A percentile compares a stretch with the other conserved stretches of the same genome.
Conservation (phyloP, 2,113 vertebrate species). For the Parotia lawesii region DNA sequence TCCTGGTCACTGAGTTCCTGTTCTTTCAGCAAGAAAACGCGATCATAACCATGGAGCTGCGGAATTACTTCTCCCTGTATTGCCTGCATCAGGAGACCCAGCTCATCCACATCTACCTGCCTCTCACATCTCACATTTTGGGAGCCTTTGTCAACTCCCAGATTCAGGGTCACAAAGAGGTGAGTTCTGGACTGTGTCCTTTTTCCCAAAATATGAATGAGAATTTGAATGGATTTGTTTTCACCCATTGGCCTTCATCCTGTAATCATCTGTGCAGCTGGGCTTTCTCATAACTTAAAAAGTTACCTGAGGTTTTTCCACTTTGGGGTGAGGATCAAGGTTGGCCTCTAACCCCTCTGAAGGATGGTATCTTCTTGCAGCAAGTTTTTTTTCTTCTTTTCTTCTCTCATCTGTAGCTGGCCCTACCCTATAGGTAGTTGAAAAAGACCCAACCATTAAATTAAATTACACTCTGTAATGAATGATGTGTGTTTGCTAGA, state of each 20-base stretch:
- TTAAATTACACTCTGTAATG: neutral
- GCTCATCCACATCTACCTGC: slow-evolving; percentile 92
- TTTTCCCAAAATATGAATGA: neutral
- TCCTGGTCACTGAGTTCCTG: neutral
- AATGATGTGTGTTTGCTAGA: neutral
- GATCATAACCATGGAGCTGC: slow-evolving; percentile 93
- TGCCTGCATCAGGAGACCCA: slow-evolving; percentile 97
- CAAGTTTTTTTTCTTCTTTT: neutral
- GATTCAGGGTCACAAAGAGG: slow-evolving; percentile 95
- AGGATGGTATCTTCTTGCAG: neutral
- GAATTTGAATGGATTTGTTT: neutral
- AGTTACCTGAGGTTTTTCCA: neutral
- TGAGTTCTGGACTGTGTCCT: slow-evolving; percentile 34
- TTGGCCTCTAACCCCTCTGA: neutral
- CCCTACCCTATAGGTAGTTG: neutral
- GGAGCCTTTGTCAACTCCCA: slow-evolving; percentile 94
- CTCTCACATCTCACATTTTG: slow-evolving; percentile 90
- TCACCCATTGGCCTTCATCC: neutral
- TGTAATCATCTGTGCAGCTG: neutral
- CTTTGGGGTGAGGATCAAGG: neutral
- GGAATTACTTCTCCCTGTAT: slow-evolving; percentile 93
- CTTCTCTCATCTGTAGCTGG: neutral
- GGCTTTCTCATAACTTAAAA: neutral
- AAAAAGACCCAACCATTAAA: neutral
- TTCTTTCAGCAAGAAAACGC: slow-evolving; percentile 88